Evolutionary conservation across 2,888 invertebrate genomes (phyloP).

Genomic region (Fragum fragum): DNA sequence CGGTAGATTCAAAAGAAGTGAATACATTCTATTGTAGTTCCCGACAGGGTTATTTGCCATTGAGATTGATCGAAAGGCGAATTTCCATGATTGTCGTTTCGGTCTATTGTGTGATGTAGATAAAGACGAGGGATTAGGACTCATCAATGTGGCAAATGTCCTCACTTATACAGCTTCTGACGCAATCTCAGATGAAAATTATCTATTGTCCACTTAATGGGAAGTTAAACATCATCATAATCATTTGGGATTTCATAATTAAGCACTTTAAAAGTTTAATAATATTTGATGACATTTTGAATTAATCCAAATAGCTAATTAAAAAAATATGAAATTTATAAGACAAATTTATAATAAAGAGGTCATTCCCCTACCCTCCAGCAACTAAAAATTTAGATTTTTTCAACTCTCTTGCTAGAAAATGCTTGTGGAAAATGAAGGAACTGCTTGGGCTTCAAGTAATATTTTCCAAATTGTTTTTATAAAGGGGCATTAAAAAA

Average conservation of each 20-base stretch:
- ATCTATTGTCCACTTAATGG: background rate
- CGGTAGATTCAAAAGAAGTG: slow-evolving; percentile 31
- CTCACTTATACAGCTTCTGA: background rate
- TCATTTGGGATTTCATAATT: background rate
- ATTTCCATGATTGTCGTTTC: slow-evolving; percentile 23
- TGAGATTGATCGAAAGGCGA: slow-evolving; percentile 24
- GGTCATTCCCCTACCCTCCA: no score
- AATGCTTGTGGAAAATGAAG: no score
- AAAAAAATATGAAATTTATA: no score
- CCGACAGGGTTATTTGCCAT: slow-evolving; percentile 31
- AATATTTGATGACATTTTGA: no score
- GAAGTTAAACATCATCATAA: background rate
- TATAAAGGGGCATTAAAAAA: no score
- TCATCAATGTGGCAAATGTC: slow-evolving; percentile 22
- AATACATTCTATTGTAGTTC: slow-evolving; percentile 26
- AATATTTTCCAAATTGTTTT: no score
- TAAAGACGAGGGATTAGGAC: slow-evolving; percentile 16
- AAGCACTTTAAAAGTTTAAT: background rate
- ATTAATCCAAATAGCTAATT: no score
- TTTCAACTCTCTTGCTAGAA: no score
- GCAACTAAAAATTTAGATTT: no score
- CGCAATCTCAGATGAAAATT: background rate
- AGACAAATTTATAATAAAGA: no score
- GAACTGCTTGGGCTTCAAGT: no score
- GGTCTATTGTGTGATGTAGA: slow-evolving; percentile 24